Evolutionary conservation across 2,888 invertebrate species (phyloP).

Genomic region (Dynastes tityus): DNA sequence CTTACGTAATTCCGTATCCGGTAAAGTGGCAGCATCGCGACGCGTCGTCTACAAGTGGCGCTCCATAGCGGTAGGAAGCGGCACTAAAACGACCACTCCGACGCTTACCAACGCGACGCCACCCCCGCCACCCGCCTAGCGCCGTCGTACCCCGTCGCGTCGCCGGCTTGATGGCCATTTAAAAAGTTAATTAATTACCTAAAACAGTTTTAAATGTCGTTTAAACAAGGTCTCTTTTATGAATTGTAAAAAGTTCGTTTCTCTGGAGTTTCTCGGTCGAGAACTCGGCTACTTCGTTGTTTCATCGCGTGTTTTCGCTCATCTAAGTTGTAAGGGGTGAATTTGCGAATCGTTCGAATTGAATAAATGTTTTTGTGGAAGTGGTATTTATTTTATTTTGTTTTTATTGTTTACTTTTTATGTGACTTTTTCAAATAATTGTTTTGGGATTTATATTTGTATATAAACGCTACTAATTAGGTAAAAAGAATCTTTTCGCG

Average conservation of each 20-base stretch:
- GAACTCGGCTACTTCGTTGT: not conserved
- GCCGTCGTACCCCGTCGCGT: constrained; percentile 52
- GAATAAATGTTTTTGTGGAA: not conserved
- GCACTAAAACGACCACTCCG: constrained; percentile 53
- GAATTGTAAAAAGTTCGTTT: constrained; percentile 55
- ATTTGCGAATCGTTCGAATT: not conserved
- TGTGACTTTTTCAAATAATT: no score
- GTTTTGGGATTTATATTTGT: no score
- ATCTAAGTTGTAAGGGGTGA: not conserved
- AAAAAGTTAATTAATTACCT: constrained; percentile 70
- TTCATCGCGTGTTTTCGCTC: constrained; percentile 2
- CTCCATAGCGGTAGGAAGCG: constrained; percentile 63
- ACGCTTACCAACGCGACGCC: constrained; percentile 40
- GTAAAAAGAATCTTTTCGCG: no score
- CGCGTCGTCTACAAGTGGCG: constrained; percentile 68
- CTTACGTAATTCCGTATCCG: constrained; percentile 51
- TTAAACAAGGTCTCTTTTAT: constrained; percentile 45
- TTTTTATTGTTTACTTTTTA: no score
- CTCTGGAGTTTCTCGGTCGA: constrained; percentile 34
- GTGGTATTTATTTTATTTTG: no score
- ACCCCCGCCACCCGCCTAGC: constrained; percentile 54
- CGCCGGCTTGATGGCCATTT: constrained; percentile 61
- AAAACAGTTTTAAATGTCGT: constrained; percentile 64
- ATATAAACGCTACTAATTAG: no score
- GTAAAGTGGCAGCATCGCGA: constrained; percentile 63